Percentiles rank a stretch among this genome's conserved stretches.
Conservation (phyloP, 1,140 invertebrate genomes). For the Zaprionus camerounensis region DNA sequence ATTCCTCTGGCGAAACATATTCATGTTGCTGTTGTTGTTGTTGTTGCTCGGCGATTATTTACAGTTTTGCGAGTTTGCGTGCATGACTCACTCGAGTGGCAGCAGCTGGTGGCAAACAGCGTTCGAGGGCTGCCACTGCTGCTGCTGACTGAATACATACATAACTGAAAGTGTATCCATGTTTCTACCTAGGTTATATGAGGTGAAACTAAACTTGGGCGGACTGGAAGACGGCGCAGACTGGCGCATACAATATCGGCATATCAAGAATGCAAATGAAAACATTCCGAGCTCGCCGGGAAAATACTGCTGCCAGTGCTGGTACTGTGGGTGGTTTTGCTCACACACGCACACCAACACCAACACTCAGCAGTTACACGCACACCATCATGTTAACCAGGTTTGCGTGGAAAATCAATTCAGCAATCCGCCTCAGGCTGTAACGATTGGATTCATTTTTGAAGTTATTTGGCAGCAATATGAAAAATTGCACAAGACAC, state of each 20-base stretch:
- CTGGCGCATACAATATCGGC: constrained; percentile 7
- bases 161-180: not conserved
- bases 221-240: constrained; percentile 16
- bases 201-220: constrained; percentile 40
- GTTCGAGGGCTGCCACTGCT: constrained; percentile 34
- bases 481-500: constrained; percentile 46
- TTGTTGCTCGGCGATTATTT: constrained; percentile 25
- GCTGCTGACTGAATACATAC: constrained; percentile 23
- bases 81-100: constrained; percentile 67
- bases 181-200: constrained; percentile 25
- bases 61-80: constrained; percentile 64
- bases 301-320: constrained; percentile 24
- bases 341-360: not conserved
- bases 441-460: constrained; percentile 24
- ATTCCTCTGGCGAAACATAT: constrained; percentile 27
- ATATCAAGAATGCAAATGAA: constrained; percentile 47
- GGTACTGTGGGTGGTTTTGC: constrained; percentile 10
- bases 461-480: constrained; percentile 40
- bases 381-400: constrained; percentile 9
- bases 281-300: constrained; percentile 22
- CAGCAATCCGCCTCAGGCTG: constrained; percentile 13
- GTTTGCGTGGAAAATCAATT: constrained; percentile 51
- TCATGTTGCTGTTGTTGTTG: constrained; percentile 29
- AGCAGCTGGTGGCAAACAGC: constrained; percentile 52
- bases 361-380: constrained; percentile 3